phyloP scores from a whole-genome alignment of 2,113 vertebrate genomes.

The Laterallus jamaicensis region DNA sequence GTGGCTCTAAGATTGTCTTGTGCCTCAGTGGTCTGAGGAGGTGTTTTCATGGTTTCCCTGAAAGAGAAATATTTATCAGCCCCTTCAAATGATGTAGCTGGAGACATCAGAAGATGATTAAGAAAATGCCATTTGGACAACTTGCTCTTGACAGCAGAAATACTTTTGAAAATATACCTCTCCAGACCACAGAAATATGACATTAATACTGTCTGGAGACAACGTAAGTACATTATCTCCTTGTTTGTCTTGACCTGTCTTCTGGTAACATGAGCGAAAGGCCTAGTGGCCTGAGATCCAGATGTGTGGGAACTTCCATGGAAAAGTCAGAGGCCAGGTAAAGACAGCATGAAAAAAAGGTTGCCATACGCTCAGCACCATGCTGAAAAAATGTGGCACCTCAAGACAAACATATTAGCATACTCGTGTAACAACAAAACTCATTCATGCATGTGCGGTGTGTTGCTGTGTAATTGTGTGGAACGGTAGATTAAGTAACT shows the following conservation, averaged over 20 bases:
- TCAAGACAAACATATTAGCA: not conserved
- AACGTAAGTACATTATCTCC: not conserved
- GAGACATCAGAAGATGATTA: not conserved
- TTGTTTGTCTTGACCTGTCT: not conserved
- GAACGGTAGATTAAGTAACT: not conserved
- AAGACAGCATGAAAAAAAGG: not conserved
- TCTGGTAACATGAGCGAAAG: not conserved
- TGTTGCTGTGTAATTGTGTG: not conserved
- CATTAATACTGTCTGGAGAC: not conserved
- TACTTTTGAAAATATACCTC: not conserved
- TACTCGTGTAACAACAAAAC: not conserved
- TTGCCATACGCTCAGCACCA: not conserved
- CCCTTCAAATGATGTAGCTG: not conserved
- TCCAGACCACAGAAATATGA: not conserved
- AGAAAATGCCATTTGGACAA: not conserved
- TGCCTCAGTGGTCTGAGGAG: not conserved
- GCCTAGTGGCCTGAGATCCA: not conserved
- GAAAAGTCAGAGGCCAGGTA: not conserved
- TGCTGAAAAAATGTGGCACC: not conserved
- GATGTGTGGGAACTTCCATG: not conserved
- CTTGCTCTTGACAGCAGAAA: not conserved
- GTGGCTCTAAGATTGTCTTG: not conserved
- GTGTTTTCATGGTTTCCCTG: not conserved
- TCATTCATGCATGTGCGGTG: fast-evolving
- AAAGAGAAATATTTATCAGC: not conserved